Evolutionary conservation across 1,140 invertebrate species (phyloP).

Genomic region (Drosophila novamexicana): DNA sequence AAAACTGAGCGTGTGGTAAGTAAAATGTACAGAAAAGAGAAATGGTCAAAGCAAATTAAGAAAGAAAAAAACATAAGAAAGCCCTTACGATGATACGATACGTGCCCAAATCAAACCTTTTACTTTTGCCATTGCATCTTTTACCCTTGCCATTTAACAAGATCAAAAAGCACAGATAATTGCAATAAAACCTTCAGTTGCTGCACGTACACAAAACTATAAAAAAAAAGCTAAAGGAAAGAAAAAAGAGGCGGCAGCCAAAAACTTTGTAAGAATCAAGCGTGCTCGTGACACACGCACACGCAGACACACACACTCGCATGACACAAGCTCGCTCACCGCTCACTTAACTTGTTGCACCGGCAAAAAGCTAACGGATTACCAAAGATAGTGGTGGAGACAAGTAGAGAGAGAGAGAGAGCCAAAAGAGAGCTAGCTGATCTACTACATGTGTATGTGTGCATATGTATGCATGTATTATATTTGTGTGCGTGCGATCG

Average conservation of each 20-base stretch:
- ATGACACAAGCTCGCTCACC: constrained; percentile 26
- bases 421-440: constrained; percentile 33
- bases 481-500: constrained; percentile 16
- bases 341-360: constrained; percentile 59
- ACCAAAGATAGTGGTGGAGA: constrained; percentile 18
- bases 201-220: constrained; percentile 53
- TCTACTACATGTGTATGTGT: constrained; percentile 5
- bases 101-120: constrained; percentile 26
- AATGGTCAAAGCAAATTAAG: constrained; percentile 11
- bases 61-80: background rate
- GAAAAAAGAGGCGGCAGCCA: constrained; percentile 22
- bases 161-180: constrained; percentile 60
- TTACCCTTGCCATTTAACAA: constrained; percentile 21
- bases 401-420: constrained; percentile 27
- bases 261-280: constrained; percentile 39
- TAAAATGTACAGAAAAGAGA: constrained; percentile 22
- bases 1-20: constrained; percentile 92
- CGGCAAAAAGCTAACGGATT: constrained; percentile 62
- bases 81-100: constrained; percentile 18
- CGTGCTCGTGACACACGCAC: constrained; percentile 28
- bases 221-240: constrained; percentile 6
- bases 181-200: constrained; percentile 66
- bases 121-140: constrained; percentile 30
- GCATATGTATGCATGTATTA: background rate
- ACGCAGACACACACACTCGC: background rate